Conservation (phyloP, 1,140 invertebrate species). For the Tetraneura akinire region DNA sequence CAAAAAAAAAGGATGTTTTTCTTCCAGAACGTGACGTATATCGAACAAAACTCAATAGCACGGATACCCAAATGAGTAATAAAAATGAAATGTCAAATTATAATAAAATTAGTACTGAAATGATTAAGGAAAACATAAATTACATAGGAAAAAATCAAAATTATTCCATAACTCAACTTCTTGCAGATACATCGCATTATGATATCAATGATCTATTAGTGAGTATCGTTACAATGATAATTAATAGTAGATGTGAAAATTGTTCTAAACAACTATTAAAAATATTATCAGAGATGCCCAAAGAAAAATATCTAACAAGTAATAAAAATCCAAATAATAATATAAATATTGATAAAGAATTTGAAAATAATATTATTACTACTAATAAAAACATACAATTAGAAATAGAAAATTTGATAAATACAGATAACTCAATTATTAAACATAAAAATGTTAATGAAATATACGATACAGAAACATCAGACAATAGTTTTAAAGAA, state of each 20-base stretch:
- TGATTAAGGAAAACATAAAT: neutral
- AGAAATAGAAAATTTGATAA: neutral
- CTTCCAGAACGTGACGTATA: neutral
- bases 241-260: neutral
- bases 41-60: neutral
- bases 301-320: neutral
- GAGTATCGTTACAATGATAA: conserved; percentile 3
- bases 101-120: too few relatives aligned
- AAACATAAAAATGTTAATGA: neutral
- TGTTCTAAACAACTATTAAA: neutral
- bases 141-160: neutral
- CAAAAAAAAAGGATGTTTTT: neutral
- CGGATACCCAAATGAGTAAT: neutral
- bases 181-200: neutral
- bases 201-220: too few relatives aligned
- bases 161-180: neutral
- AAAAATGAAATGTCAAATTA: neutral
- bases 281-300: neutral
- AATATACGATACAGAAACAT: neutral
- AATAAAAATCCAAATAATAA: neutral
- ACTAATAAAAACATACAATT: neutral
- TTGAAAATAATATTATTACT: neutral
- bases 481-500: neutral
- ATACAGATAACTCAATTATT: neutral
- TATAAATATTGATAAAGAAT: conserved; percentile 3